These are phyloP conservation scores for Todus mexicanus DNA, from an alignment of 2,797 vertebrate species.

Conservation along the genomic window DNA sequence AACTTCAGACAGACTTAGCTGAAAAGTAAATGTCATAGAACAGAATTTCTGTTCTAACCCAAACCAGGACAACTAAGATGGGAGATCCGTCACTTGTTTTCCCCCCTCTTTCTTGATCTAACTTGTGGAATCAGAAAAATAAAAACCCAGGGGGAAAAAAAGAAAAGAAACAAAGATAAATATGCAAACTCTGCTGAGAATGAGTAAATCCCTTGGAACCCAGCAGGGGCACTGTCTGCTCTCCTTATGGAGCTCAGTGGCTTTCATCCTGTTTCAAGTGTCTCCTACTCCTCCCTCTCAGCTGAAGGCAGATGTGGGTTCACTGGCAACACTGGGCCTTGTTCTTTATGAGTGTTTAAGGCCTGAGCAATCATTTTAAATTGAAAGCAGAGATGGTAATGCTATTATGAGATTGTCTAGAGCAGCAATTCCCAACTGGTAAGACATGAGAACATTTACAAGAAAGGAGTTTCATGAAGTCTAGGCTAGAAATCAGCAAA, in stretches of 20 bases:
- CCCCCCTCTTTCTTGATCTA: neutral
- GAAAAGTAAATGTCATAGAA: too few species aligned
- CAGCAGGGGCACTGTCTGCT: conserved; percentile 42
- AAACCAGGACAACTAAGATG: too few species aligned
- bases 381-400: conserved; percentile 23
- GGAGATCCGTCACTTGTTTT: neutral
- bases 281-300: conserved; percentile 31
- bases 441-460: conserved; percentile 16
- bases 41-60: too few species aligned
- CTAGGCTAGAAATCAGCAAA: neutral
- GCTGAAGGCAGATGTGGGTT: conserved; percentile 53
- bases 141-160: neutral
- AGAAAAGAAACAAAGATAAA: neutral
- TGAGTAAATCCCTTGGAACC: conserved; percentile 29
- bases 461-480: neutral
- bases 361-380: conserved; percentile 49
- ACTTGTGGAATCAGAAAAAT: neutral
- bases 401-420: conserved; percentile 40
- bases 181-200: neutral
- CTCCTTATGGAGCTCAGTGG: conserved; percentile 35
- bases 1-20: too few species aligned
- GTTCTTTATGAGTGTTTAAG: conserved; percentile 36
- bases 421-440: conserved; percentile 16
- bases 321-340: conserved; percentile 8
- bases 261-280: conserved; percentile 31